Percentiles rank a stretch among this genome's conserved stretches.
These are phyloP conservation scores for Coecobrya sp. DNA, from an alignment of 2,888 invertebrate species.

Conservation along the genomic window DNA sequence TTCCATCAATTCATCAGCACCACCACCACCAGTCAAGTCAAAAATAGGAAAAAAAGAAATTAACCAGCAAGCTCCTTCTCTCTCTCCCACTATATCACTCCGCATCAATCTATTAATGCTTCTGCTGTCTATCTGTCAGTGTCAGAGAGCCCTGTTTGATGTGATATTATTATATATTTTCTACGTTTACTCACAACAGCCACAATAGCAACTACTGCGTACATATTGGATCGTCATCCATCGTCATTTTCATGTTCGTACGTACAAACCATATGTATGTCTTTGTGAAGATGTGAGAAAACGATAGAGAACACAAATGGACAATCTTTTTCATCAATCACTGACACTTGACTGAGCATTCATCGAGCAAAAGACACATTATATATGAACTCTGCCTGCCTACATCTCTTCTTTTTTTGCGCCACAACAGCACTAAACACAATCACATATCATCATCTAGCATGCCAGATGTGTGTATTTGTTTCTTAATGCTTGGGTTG, in stretches of 20 bases:
- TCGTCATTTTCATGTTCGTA: not conserved
- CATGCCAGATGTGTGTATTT: constrained; percentile 64
- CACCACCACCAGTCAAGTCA: constrained; percentile 66
- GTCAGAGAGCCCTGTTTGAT: constrained; percentile 59
- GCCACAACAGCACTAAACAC: constrained; percentile 51
- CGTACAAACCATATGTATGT: constrained; percentile 15
- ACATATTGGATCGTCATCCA: not conserved
- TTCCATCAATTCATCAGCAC: constrained; percentile 79
- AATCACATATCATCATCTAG: constrained; percentile 49
- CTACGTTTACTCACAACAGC: not conserved
- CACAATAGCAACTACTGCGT: too few relatives aligned
- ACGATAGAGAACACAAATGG: constrained; percentile 70
- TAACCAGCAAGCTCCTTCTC: constrained; percentile 59
- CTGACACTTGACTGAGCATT: constrained; percentile 71
- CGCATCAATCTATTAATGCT: constrained; percentile 63
- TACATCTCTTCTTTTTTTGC: constrained; percentile 43
- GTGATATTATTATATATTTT: constrained; percentile 38
- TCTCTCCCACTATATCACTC: constrained; percentile 36
- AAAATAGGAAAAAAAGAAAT: constrained; percentile 66
- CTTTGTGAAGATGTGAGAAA: constrained; percentile 62
- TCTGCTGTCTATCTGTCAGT: constrained; percentile 79
- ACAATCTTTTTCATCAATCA: constrained; percentile 79
- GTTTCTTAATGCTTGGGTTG: constrained; percentile 52
- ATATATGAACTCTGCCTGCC: constrained; percentile 42
- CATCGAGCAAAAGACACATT: constrained; percentile 57